Base-by-base conservation (phyloP, 2,888 invertebrate species). In the Drosophila lacicola region DNA sequence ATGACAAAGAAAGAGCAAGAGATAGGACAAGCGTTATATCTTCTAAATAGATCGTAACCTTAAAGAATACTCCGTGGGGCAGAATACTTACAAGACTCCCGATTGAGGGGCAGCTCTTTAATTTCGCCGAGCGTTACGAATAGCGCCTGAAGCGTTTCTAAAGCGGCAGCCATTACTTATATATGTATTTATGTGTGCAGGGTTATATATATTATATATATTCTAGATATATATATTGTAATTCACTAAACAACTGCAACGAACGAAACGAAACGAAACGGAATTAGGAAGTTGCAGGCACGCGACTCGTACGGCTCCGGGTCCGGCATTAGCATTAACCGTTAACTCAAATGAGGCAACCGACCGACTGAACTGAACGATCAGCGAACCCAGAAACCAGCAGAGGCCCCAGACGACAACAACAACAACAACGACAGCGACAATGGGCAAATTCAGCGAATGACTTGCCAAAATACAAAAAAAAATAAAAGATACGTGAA, bases 41-140 rank as follows among this genome's bases (percentile, higher is more conserved):
- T 36, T 36, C 11, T 25, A 62, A 10, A 37, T 47, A 53, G 29
- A 49, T 19, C 39, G 41, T 25, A 3, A 29, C 17, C 14, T n/a
- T n/a, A 41, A 44, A 17, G 17, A 17, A 17, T 17, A 17, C 17
- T 17, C 17, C 17, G 19, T 11, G 25, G 21, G 9, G 36, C 4
- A 9, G 41, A 47, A 55, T 88, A 91, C 91, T 91, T 90, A 91
- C 91, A 85, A 72, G 91, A 86, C 72, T 91, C 91, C 45, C 90
- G 88, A 82, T 91, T 91, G 19, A 90, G 65, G 33, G 90, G 86
- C 77, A 91, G 79, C 65, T 90, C 87, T 77, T 83, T 81, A 62
- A 91, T 76, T 80, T 91, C 90, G 65, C 64, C 73, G 64, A 91
- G 77, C 53, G 90, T 64, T 74, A 84, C 81, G 74, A 90, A 73